Base-by-base conservation (phyloP, 2,797 vertebrate species). In the Gymnopithys bicolor region DNA sequence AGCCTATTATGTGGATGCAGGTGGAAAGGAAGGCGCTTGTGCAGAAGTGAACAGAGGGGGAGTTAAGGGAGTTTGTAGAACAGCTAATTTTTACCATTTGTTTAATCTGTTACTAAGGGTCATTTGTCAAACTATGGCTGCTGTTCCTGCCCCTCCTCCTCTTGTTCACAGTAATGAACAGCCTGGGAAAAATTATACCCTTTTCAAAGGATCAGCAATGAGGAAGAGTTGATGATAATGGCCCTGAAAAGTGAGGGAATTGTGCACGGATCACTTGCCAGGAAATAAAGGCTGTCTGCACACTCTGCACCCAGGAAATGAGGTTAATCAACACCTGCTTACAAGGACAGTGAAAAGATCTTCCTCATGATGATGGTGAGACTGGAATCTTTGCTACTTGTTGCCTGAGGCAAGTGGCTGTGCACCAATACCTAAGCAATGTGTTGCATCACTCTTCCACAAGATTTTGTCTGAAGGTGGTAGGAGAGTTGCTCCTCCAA, bases 51-150 rank as follows among this genome's bases (percentile, higher is more conserved):
- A 84, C 49, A 21, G 56, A 60, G 46, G 74, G 28, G 46, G 59
- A 88, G 76, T 96, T 93, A 81, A 73, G 88, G 82, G 81, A 93
- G 81, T 93, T 93, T 90, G 87, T 74, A 83, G 89, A 63, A 73
- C 35, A 75, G 93, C 89, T 97, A 89, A 94, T 95, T 97, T 97
- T 97, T 96, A 94, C 90, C 66, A 73, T 96, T 97, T 96, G 96
- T 96, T 98, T 97, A 97, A 98, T 97, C 92, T 96, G 64, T 98
- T 96, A 95, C 97, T 95, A 91, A 95, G 92, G 90, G 89, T 96
- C 90, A 89, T 94, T 92, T 96, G 89, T 97, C 96, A 97, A 96
- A 94, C 70, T 19, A 53, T 46, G 63, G 74, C 79, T 88, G 87
- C 87, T 95, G 81, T 86, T 95, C 56, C 75, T 94, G 80, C 56